Evolutionary conservation across 2,888 invertebrate species (phyloP).

Genomic region (Aphrophora alni): DNA sequence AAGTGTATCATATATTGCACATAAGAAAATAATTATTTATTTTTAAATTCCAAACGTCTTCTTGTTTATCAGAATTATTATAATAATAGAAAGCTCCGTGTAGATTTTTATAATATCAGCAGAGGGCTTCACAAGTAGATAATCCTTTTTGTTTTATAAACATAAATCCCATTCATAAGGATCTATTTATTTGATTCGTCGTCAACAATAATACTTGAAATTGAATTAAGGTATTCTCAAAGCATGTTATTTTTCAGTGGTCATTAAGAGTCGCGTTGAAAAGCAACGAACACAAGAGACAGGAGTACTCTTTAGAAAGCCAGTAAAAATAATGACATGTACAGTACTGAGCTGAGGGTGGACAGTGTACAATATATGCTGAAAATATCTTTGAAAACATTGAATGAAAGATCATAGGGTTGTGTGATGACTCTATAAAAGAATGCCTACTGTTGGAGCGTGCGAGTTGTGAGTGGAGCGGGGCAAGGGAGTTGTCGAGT

Average conservation of each 20-base stretch:
- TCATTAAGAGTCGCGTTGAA: neutral
- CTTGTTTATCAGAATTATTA: no score
- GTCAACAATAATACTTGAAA: neutral
- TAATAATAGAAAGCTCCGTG: no score
- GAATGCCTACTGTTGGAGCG: slow-evolving; percentile 5
- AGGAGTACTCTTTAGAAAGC: neutral
- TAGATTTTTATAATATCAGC: no score
- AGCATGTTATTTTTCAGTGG: neutral
- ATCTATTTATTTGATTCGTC: neutral
- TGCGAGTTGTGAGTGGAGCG: slow-evolving; percentile 16
- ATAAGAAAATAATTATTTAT: no score
- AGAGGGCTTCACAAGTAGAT: no score
- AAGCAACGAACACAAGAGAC: neutral
- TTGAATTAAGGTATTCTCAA: neutral
- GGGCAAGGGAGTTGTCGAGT: slow-evolving; percentile 30
- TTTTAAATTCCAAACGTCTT: no score
- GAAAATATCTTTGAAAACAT: slow-evolving; percentile 29
- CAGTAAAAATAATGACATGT: neutral
- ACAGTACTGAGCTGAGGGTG: neutral
- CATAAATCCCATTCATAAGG: no score
- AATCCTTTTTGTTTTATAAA: no score
- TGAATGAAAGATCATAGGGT: slow-evolving; percentile 37
- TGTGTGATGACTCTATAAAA: slow-evolving; percentile 17
- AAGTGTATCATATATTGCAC: no score
- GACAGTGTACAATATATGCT: slow-evolving; percentile 16